Percentiles rank a stretch among this genome's conserved stretches.
phyloP scores from a whole-genome alignment of 1,140 invertebrate genomes.

The Drosophila carrolli region DNA sequence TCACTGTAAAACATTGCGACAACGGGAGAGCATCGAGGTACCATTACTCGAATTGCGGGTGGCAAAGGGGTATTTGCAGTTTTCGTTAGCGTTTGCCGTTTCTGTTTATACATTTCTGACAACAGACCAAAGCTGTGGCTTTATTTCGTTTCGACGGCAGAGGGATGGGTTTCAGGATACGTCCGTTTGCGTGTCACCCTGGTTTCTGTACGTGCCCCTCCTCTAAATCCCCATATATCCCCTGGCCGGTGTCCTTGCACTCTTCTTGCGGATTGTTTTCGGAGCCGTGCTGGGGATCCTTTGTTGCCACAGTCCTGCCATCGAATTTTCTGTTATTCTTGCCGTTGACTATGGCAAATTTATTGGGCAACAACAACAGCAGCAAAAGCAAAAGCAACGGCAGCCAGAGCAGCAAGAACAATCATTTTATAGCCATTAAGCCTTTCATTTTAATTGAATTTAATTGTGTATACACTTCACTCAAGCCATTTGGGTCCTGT shows the following conservation, averaged over 20 bases:
- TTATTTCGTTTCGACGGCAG: conserved; percentile 26
- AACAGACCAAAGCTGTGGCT: conserved; percentile 41
- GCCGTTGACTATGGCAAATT: conserved; percentile 53
- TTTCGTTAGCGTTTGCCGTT: conserved; percentile 55
- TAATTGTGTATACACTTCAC: conserved; percentile 71
- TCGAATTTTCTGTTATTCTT: conserved; percentile 28
- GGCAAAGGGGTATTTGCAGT: conserved; percentile 41
- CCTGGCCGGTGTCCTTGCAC: conserved; percentile 10
- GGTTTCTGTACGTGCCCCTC: conserved; percentile 36
- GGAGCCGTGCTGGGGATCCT: conserved; percentile 22
- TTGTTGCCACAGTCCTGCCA: conserved; percentile 31
- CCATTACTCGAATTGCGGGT: conserved; percentile 24
- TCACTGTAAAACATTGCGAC: conserved; percentile 45
- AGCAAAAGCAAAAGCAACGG: conserved; percentile 7
- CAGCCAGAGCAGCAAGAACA: conserved; percentile 37
- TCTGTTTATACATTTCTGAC: conserved; percentile 50
- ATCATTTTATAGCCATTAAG: conserved; percentile 78
- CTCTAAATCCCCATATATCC: neutral
- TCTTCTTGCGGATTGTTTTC: conserved; percentile 42
- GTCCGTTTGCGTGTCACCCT: conserved; percentile 13
- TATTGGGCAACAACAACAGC: conserved; percentile 40
- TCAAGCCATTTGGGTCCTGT: conserved; percentile 30
- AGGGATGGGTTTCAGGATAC: conserved; percentile 2
- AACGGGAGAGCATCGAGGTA: conserved; percentile 16
- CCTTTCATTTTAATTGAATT: conserved; percentile 79